Percentiles rank a stretch among this genome's conserved stretches.
Evolutionary conservation across 2,888 invertebrate species (phyloP).

Genomic region (Hartigia nigra): DNA sequence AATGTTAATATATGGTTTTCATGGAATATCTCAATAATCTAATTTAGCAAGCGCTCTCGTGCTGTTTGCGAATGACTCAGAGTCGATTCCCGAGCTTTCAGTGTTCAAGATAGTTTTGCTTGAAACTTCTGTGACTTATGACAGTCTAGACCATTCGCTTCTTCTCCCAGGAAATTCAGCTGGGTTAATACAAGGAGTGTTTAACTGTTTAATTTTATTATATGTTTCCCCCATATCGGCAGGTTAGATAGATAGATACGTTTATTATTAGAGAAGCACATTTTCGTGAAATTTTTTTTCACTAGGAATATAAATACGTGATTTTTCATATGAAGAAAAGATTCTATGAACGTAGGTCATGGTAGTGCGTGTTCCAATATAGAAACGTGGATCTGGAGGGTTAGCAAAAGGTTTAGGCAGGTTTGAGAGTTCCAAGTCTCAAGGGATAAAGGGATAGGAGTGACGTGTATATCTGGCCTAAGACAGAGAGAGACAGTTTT

Average conservation of each 20-base stretch:
- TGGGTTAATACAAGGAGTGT: not conserved
- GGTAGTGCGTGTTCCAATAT: not conserved
- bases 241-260: not conserved
- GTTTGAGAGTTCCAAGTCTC: not conserved
- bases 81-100: not conserved
- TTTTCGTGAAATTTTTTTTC: no score
- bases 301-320: no score
- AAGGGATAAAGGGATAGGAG: not conserved
- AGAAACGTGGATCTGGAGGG: not conserved
- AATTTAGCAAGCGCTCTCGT: not conserved
- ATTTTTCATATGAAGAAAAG: not conserved
- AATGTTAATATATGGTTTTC: not conserved
- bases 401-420: not conserved
- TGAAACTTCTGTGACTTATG: not conserved
- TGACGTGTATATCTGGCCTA: not conserved
- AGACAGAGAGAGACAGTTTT: no score
- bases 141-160: not conserved
- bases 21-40: not conserved
- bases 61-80: not conserved
- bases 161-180: not conserved
- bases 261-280: no score
- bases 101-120: not conserved
- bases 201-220: not conserved
- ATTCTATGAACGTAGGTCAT: not conserved
- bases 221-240: not conserved